These are phyloP conservation scores for Agrenia bidenticulata DNA, from an alignment of 2,888 invertebrate species.

Conservation along the genomic window DNA sequence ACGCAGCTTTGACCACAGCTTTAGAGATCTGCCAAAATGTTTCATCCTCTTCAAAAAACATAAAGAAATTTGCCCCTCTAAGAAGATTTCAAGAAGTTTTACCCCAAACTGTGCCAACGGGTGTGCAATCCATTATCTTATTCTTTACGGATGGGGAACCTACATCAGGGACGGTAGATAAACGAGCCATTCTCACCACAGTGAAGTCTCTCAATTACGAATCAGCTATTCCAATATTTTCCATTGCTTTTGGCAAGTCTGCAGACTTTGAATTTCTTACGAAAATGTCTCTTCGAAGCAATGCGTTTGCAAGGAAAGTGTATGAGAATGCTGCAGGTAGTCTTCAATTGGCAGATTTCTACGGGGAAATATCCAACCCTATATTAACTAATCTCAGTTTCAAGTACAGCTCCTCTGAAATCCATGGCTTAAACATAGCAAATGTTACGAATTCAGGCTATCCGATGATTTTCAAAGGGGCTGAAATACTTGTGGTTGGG, in stretches of 20 bases:
- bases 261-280: constrained; percentile 69
- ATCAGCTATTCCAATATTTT: constrained; percentile 62
- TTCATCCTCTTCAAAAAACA: neutral
- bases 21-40: constrained; percentile 26
- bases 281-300: constrained; percentile 66
- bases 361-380: constrained; percentile 67
- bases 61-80: neutral
- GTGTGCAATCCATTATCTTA: constrained; percentile 53
- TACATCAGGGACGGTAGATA: constrained; percentile 54
- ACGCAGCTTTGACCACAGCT: constrained; percentile 26
- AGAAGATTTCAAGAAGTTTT: neutral
- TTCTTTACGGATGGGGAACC: constrained; percentile 57
- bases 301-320: constrained; percentile 69
- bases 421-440: neutral
- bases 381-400: constrained; percentile 60
- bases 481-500: constrained; percentile 53
- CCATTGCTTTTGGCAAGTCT: constrained; percentile 70
- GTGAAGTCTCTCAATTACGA: constrained; percentile 23
- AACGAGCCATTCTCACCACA: constrained; percentile 45
- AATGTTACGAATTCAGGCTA: neutral
- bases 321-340: constrained; percentile 71
- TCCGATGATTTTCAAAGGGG: constrained; percentile 22
- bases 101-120: constrained; percentile 16
- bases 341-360: constrained; percentile 68
- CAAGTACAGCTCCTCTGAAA: neutral